Evolutionary conservation across 2,888 invertebrate genomes (phyloP).

Genomic region (Orthosia gracilis): DNA sequence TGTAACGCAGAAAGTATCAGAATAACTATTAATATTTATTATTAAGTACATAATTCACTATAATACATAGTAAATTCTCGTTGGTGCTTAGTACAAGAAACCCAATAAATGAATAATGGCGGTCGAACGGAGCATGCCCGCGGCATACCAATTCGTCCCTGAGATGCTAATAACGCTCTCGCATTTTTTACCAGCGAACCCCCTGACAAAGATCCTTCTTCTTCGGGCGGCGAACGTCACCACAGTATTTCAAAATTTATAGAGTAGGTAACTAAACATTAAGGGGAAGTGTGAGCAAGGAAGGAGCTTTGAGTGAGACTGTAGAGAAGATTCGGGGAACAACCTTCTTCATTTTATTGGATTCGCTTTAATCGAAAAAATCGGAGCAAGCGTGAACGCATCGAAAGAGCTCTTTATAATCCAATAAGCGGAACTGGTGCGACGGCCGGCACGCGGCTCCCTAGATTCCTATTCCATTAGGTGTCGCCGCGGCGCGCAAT

Average conservation of each 20-base stretch:
- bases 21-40: slow-evolving; percentile 32
- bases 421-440: slow-evolving; percentile 80
- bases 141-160: slow-evolving; percentile 88
- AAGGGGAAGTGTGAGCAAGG: slow-evolving; percentile 13
- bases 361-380: slow-evolving; percentile 60
- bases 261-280: slow-evolving; percentile 43
- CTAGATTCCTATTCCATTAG: slow-evolving; percentile 89
- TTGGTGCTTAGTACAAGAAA: slow-evolving; percentile 80
- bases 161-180: slow-evolving; percentile 87
- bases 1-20: slow-evolving; percentile 13
- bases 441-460: slow-evolving; percentile 78
- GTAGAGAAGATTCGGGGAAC: slow-evolving; percentile 7
- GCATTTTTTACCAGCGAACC: slow-evolving; percentile 84
- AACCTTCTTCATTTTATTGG: slow-evolving; percentile 46
- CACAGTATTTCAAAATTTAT: slow-evolving; percentile 66
- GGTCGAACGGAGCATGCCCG: slow-evolving; percentile 82
- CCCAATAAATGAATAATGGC: slow-evolving; percentile 89
- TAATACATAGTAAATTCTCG: slow-evolving; percentile 75
- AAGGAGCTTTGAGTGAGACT: neutral
- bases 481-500: slow-evolving; percentile 88
- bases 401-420: slow-evolving; percentile 79
- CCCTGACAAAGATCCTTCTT: slow-evolving; percentile 80
- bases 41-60: slow-evolving; percentile 67
- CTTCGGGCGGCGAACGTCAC: slow-evolving; percentile 68
- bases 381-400: slow-evolving; percentile 63